Conservation (phyloP, 2,113 vertebrate species). For the Myotis brandtii region DNA sequence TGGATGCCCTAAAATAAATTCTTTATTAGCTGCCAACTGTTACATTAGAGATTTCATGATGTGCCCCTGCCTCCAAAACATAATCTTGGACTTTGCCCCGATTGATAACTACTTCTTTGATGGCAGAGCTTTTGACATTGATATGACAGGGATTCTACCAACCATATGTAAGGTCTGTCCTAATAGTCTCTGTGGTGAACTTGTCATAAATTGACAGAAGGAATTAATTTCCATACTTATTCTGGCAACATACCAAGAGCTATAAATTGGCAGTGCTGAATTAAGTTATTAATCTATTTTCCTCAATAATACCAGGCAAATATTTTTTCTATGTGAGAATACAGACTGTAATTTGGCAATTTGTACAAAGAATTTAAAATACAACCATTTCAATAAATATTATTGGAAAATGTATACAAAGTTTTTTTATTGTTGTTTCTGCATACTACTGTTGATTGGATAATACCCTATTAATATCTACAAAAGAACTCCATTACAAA, state of each 20-base stretch:
- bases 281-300: not conserved
- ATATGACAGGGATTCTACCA: constrained; percentile 21
- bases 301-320: not conserved
- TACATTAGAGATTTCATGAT: constrained; percentile 58
- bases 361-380: not conserved
- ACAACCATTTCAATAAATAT: not conserved
- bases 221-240: constrained; percentile 20
- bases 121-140: constrained; percentile 62
- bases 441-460: not conserved
- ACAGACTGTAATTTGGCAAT: not conserved
- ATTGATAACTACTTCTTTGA: constrained; percentile 30
- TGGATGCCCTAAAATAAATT: constrained; percentile 40
- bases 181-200: constrained; percentile 25
- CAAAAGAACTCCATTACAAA: not conserved
- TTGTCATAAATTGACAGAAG: constrained; percentile 39
- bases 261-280: constrained; percentile 22
- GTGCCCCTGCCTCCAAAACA: constrained; percentile 52
- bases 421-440: not conserved
- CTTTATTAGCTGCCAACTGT: constrained; percentile 69
- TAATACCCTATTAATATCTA: not conserved
- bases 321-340: not conserved
- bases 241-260: constrained; percentile 5
- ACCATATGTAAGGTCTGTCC: constrained; percentile 38
- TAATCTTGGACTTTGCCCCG: constrained; percentile 64
- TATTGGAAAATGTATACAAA: not conserved